Evolutionary conservation across 2,113 vertebrate genomes (phyloP), one percentile per base, ranked within the genome.

Genomic region (Myotis lucifugus): DNA sequence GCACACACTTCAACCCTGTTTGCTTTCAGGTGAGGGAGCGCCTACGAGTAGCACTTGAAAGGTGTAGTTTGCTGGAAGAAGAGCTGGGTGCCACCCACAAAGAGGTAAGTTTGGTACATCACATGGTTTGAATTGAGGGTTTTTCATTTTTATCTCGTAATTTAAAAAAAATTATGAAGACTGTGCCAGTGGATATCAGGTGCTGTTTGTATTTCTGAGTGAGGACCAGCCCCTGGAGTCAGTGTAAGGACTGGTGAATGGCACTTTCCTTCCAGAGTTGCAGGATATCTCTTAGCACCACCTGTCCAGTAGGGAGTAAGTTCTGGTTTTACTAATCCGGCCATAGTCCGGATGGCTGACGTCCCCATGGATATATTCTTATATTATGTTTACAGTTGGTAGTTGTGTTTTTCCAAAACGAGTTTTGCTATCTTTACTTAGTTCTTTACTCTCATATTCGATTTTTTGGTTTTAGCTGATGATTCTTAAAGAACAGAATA

Each of bases 41-140:
- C 50, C 97, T 99, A 40, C 99, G 99, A 27, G 99, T 99, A 27
- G 99, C 99, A 50, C 98, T 99, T 96, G 99, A 99, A 97, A 98
- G 99, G 97, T 99, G 99, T 97, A 99, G 99, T 48, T 98, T 98
- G 0, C 95, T 99, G 96, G 99, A 99, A 96, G 99, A 99, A 89
- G 99, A 99, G 93, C 97, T 99, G 73, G 99, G 99, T 34, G 97
- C 99, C 74, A 99, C 99, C 0, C 99, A 99, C 97, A 99, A 99
- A 98, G 99, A 99, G 99, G 99, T 99, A 95, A 93, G 98, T 95
- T 25, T 15, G 5, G 6, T 0, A 15, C 29, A 4, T 59, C 8
- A 4, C 0, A 0, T 11, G n/a, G 0, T 87, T 3, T 3, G 1
- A 14, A 2, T 8, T 15, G 25, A 77, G 40, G n/a, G 54, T 0